These are phyloP conservation scores for Stercorarius parasiticus DNA, from an alignment of 2,113 vertebrate genomes.

Conservation along the genomic window DNA sequence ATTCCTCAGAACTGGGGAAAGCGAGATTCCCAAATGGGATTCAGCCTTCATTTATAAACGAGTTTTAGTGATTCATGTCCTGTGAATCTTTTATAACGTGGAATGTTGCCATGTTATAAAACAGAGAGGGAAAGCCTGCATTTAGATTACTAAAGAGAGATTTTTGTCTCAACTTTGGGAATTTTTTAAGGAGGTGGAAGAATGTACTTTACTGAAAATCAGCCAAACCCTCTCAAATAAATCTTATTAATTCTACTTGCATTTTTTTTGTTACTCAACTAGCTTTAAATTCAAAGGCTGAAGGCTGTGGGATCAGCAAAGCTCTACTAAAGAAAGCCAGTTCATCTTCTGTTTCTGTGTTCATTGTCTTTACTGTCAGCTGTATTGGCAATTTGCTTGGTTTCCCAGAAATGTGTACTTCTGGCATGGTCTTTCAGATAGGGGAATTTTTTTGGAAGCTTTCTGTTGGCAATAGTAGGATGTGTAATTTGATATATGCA, in stretches of 20 bases:
- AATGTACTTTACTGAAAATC: neutral
- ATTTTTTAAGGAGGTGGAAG: constrained; percentile 29
- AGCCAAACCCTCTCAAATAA: neutral
- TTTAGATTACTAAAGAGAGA: constrained; percentile 1
- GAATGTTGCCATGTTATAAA: constrained; percentile 41
- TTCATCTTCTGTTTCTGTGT: constrained; percentile 44
- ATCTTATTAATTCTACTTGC: neutral
- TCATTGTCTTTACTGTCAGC: constrained; percentile 61
- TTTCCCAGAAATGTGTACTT: constrained; percentile 70
- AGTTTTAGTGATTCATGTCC: constrained; percentile 45
- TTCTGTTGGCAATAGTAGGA: constrained; percentile 27
- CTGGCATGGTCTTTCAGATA: constrained; percentile 41
- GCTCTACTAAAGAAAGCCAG: constrained; percentile 15
- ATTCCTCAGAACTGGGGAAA: constrained; percentile 34
- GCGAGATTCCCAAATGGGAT: constrained; percentile 21
- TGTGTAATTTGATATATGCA: constrained; percentile 4
- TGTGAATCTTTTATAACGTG: constrained; percentile 1
- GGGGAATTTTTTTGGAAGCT: constrained; percentile 52
- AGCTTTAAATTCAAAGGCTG: neutral
- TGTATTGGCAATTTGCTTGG: constrained; percentile 43
- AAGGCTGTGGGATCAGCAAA: neutral
- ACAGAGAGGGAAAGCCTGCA: constrained; percentile 24
- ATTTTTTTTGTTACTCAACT: neutral
- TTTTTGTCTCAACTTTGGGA: constrained; percentile 26
- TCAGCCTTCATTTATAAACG: neutral